These are phyloP conservation scores for Cyclophora punctaria DNA, from an alignment of 2,888 invertebrate genomes.

Conservation along the genomic window DNA sequence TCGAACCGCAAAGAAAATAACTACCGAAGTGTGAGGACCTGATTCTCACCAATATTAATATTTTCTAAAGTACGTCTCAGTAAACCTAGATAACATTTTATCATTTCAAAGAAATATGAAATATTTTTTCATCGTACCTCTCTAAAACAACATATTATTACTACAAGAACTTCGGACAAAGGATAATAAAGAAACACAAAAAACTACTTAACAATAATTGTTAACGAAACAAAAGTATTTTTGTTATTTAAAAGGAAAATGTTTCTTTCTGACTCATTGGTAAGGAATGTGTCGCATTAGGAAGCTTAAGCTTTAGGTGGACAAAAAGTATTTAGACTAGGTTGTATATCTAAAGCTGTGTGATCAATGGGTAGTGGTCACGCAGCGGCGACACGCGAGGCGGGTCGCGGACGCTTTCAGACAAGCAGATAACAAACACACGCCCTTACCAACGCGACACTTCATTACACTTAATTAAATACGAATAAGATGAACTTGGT, in stretches of 20 bases:
- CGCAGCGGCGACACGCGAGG: slow-evolving; percentile 53
- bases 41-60: slow-evolving; percentile 23
- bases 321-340: not conserved
- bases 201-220: not conserved
- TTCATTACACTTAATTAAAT: slow-evolving; percentile 11
- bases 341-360: slow-evolving; percentile 52
- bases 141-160: too few species aligned
- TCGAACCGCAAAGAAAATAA: slow-evolving; percentile 42
- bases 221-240: not conserved
- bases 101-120: not conserved
- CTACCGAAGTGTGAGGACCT: slow-evolving; percentile 28
- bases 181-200: too few species aligned
- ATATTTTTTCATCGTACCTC: too few species aligned
- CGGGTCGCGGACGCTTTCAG: slow-evolving; percentile 24
- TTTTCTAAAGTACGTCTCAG: not conserved
- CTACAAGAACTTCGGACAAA: too few species aligned
- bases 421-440: not conserved
- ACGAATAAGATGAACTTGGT: not conserved
- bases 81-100: not conserved
- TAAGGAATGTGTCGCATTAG: not conserved
- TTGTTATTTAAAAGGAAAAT: not conserved
- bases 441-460: not conserved
- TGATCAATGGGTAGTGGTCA: slow-evolving; percentile 60
- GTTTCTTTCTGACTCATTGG: not conserved
- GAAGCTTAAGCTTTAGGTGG: not conserved